phyloP scores from a whole-genome alignment of 2,113 vertebrate genomes.

The Syngnathus scovelli region DNA sequence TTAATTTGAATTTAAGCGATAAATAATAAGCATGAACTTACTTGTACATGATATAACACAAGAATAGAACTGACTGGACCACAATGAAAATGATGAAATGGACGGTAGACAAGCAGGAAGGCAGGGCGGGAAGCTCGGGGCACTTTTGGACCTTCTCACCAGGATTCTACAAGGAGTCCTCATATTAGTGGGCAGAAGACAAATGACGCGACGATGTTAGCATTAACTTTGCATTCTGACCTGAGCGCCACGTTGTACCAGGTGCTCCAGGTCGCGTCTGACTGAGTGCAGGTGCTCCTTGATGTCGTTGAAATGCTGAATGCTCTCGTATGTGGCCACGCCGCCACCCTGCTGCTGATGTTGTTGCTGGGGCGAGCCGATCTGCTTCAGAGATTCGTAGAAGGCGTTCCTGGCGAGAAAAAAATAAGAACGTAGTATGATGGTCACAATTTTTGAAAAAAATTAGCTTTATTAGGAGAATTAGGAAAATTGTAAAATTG shows the following conservation, averaged over 20 bases:
- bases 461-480: too few species aligned
- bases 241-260: conserved; percentile 74
- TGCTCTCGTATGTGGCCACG: conserved; percentile 75
- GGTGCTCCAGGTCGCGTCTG: conserved; percentile 81
- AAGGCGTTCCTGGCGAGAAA: conserved; percentile 75
- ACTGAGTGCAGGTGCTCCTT: conserved; percentile 92
- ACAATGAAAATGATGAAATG: conserved; percentile 87
- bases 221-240: conserved; percentile 24
- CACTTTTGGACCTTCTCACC: conserved; percentile 79
- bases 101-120: conserved; percentile 82
- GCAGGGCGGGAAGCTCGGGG: conserved; percentile 81
- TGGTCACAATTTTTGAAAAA: neutral
- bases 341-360: conserved; percentile 61
- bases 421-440: neutral
- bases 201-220: neutral
- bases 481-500: too few species aligned
- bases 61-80: conserved; percentile 82
- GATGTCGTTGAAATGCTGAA: conserved; percentile 93
- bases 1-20: neutral
- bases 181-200: neutral
- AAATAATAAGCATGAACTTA: conserved; percentile 57
- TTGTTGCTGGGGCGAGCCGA: conserved; percentile 74
- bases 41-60: conserved; percentile 93
- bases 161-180: conserved; percentile 67
- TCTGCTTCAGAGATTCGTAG: conserved; percentile 74